phyloP scores from a whole-genome alignment of 2,113 vertebrate genomes.

The Cyphomyrus discorhynchus region DNA sequence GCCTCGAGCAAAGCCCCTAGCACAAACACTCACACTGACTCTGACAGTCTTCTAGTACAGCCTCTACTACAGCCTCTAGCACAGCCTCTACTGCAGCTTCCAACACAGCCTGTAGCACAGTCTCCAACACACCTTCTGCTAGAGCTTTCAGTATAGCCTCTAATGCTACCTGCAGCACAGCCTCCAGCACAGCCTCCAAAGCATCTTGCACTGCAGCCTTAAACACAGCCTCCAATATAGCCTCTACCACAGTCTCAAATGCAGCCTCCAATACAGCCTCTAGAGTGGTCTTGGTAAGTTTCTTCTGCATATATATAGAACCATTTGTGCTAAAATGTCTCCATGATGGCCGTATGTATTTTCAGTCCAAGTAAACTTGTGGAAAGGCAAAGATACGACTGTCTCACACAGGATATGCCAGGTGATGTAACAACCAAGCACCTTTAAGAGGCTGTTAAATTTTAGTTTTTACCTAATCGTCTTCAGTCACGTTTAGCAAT shows the following conservation, averaged over 20 bases:
- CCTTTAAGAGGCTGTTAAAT: not conserved
- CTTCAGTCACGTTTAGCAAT: not conserved
- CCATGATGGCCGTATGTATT: not conserved
- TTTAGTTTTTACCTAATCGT: not conserved
- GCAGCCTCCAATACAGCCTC: not conserved
- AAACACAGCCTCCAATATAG: not conserved
- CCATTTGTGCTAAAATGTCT: not conserved
- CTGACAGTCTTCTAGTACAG: not conserved
- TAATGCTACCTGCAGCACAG: not conserved
- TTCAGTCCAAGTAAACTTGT: not conserved
- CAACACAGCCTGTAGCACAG: not conserved
- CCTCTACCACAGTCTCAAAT: not conserved
- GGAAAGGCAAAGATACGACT: not conserved
- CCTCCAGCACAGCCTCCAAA: not conserved
- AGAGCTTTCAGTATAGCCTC: not conserved
- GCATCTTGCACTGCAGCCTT: not conserved
- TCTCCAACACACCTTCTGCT: not conserved
- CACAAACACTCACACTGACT: not conserved
- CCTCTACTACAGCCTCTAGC: not conserved
- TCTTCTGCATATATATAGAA: not conserved
- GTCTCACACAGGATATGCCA: not conserved
- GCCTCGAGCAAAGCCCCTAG: not conserved
- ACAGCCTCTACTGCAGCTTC: not conserved
- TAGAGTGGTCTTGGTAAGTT: not conserved
- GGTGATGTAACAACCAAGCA: not conserved